Evolutionary conservation across 1,140 invertebrate genomes (phyloP).

Genomic region (Drosophila baimaii): DNA sequence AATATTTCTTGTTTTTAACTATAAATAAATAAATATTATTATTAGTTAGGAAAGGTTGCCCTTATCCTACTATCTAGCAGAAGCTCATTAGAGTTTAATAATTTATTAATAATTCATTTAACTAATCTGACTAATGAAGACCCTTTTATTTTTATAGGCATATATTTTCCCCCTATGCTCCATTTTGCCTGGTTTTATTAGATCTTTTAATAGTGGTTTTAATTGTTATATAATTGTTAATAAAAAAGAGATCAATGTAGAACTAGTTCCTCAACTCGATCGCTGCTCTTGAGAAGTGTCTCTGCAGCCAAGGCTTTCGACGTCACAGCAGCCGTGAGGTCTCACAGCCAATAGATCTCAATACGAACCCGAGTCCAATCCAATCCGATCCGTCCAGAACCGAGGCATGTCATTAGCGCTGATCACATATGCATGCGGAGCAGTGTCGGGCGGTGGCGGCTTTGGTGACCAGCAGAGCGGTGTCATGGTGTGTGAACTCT

Average conservation of each 20-base stretch:
- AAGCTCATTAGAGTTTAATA: too few relatives aligned
- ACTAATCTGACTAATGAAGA: neutral
- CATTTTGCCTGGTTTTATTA: neutral
- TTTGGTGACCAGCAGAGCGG: conserved; percentile 10
- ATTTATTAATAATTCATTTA: neutral
- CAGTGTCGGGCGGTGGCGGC: conserved; percentile 14
- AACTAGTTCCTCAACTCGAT: conserved; percentile 29
- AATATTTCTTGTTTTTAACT: too few relatives aligned
- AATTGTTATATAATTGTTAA: neutral
- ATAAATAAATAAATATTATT: too few relatives aligned
- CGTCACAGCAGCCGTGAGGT: conserved; percentile 19
- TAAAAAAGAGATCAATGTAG: neutral
- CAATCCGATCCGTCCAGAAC: conserved; percentile 23
- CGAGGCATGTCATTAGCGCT: conserved; percentile 65
- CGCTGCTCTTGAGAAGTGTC: neutral
- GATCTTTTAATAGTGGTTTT: neutral
- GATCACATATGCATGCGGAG: conserved; percentile 72
- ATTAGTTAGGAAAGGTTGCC: too few relatives aligned
- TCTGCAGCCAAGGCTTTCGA: conserved; percentile 9
- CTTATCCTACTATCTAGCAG: too few relatives aligned
- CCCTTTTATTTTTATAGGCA: neutral
- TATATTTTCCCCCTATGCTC: neutral
- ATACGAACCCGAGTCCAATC: conserved; percentile 9
- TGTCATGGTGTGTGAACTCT: conserved; percentile 61
- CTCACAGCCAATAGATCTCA: conserved; percentile 22